Evolutionary conservation across 2,888 invertebrate genomes (phyloP).

Genomic region (Copidosoma aretas): DNA sequence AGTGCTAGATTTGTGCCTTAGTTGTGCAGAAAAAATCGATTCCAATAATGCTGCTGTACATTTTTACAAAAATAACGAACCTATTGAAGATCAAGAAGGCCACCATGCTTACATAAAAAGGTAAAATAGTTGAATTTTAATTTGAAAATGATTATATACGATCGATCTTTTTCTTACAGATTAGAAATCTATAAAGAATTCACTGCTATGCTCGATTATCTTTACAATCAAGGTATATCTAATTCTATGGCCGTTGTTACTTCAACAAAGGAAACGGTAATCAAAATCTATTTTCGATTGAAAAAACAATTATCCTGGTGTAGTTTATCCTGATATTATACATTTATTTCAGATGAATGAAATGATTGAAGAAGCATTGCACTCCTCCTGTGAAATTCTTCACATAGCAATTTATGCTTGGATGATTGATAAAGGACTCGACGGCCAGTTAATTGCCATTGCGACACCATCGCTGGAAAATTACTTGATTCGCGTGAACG

Average conservation of each 20-base stretch:
- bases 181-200: constrained; percentile 90
- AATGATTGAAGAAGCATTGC: constrained; percentile 73
- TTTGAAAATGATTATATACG: neutral
- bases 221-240: constrained; percentile 70
- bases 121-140: constrained; percentile 52
- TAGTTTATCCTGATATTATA: constrained; percentile 1
- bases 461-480: constrained; percentile 77
- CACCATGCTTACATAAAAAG: constrained; percentile 75
- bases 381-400: constrained; percentile 82
- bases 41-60: constrained; percentile 86
- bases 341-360: constrained; percentile 64
- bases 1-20: constrained; percentile 85
- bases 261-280: constrained; percentile 57
- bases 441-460: constrained; percentile 72
- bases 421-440: constrained; percentile 81
- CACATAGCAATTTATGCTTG: constrained; percentile 93
- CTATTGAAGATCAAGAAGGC: constrained; percentile 83
- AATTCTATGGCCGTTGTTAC: constrained; percentile 48
- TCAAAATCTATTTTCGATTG: constrained; percentile 20
- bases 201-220: constrained; percentile 76
- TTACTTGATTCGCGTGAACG: constrained; percentile 68
- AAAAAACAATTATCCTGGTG: constrained; percentile 21
- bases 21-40: constrained; percentile 87
- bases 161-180: constrained; percentile 63
- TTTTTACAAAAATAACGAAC: constrained; percentile 85